Evolutionary conservation across 2,888 invertebrate genomes (phyloP).

Genomic region (Hemithea aestivaria): DNA sequence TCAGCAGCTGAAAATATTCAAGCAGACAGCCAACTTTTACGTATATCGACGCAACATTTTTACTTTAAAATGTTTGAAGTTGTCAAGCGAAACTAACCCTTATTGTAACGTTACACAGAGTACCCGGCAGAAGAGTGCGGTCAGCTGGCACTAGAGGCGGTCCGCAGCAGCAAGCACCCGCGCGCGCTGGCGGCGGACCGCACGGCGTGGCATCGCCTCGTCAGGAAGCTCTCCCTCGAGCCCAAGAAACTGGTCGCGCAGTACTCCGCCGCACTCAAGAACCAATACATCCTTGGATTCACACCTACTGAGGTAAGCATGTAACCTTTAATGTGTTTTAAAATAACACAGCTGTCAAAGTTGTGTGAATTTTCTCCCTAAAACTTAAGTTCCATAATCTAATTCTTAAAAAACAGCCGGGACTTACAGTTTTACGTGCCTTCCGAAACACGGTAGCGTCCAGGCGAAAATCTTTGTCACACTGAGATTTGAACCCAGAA

Average conservation of each 20-base stretch:
- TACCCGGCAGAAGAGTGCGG: slow-evolving; percentile 75
- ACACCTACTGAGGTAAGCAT: slow-evolving; percentile 52
- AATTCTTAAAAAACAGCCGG: no score
- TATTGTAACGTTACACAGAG: slow-evolving; percentile 39
- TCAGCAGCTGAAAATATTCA: no score
- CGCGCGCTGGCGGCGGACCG: slow-evolving; percentile 77
- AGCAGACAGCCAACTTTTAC: no score
- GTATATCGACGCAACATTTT: no score
- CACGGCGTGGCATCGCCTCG: slow-evolving; percentile 84
- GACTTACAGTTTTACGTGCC: no score
- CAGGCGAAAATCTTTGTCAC: no score
- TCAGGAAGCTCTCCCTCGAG: slow-evolving; percentile 77
- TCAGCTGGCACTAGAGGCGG: slow-evolving; percentile 80
- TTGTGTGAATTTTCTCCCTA: no score
- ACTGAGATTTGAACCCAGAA: no score
- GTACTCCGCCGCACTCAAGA: slow-evolving; percentile 78
- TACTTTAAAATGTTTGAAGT: no score
- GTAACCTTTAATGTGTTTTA: not conserved
- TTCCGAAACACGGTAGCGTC: no score
- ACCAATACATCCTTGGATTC: slow-evolving; percentile 80
- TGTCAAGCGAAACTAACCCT: not conserved
- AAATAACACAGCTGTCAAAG: no score
- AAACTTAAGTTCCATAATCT: no score
- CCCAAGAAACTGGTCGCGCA: slow-evolving; percentile 80
- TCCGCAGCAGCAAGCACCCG: slow-evolving; percentile 88